Conservation (phyloP, 2,797 vertebrate species). For the Uromys caudimaculatus region DNA sequence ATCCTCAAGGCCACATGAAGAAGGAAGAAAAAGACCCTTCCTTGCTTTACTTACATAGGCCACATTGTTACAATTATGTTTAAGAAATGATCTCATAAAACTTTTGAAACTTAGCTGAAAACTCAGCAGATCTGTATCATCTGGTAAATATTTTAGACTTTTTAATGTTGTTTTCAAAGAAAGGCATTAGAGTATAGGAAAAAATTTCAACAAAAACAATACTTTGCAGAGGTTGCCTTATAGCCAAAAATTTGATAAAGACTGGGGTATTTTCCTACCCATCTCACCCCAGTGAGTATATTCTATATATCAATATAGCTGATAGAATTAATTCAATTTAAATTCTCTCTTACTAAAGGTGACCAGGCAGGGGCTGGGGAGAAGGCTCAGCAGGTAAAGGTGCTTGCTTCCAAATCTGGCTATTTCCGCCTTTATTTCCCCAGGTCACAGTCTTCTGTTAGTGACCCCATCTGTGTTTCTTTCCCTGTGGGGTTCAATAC, state of each 20-base stretch:
- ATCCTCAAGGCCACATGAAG: slow-evolving; percentile 51
- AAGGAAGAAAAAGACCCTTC: slow-evolving; percentile 46
- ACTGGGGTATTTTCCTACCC: background rate
- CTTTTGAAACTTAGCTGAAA: slow-evolving; percentile 75
- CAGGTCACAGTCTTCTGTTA: slow-evolving; percentile 6
- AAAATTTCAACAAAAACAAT: slow-evolving; percentile 40
- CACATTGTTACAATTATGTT: slow-evolving; percentile 67
- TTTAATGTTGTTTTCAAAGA: slow-evolving; percentile 71
- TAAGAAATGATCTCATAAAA: slow-evolving; percentile 77
- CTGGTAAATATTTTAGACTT: slow-evolving; percentile 77
- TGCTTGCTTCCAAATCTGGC: background rate
- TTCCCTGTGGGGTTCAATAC: background rate
- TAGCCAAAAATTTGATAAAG: slow-evolving; percentile 59
- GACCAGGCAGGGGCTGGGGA: background rate
- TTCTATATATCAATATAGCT: background rate
- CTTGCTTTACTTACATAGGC: slow-evolving; percentile 13
- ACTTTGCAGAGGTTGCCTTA: slow-evolving; percentile 32
- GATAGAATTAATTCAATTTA: slow-evolving; percentile 40
- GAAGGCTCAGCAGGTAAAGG: no score
- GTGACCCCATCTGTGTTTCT: slow-evolving; percentile 5
- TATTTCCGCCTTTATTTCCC: background rate
- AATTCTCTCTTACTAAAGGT: slow-evolving; percentile 54
- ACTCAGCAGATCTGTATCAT: slow-evolving; percentile 60
- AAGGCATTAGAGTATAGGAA: slow-evolving; percentile 61
- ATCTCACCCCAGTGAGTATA: background rate